These are phyloP conservation scores for Acanthosepion pharaonis DNA, from an alignment of 2,888 invertebrate species.

Conservation along the genomic window DNA sequence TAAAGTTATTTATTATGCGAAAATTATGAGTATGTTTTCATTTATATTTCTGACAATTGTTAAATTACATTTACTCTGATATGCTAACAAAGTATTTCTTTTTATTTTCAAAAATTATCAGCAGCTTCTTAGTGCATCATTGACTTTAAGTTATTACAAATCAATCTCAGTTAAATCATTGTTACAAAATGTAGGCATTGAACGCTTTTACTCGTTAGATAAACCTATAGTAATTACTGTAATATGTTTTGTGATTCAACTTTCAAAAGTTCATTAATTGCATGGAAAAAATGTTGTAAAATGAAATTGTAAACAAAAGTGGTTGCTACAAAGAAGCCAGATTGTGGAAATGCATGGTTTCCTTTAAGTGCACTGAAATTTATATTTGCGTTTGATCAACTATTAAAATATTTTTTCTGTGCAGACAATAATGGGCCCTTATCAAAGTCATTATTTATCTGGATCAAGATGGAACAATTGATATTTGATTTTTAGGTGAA, in stretches of 20 bases:
- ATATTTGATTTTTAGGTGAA: not conserved
- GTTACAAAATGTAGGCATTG: too few relatives aligned
- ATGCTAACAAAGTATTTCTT: too few relatives aligned
- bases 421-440: not conserved
- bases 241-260: not conserved
- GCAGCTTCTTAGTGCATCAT: too few relatives aligned
- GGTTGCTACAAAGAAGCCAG: not conserved
- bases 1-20: too few relatives aligned
- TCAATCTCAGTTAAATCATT: too few relatives aligned
- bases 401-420: not conserved
- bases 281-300: not conserved
- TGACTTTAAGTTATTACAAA: too few relatives aligned
- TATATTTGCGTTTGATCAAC: not conserved
- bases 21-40: too few relatives aligned
- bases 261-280: not conserved
- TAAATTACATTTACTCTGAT: too few relatives aligned
- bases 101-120: too few relatives aligned
- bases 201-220: too few relatives aligned
- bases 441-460: not conserved
- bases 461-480: not conserved
- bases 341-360: not conserved
- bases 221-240: not conserved
- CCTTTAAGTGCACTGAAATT: not conserved
- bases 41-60: too few relatives aligned
- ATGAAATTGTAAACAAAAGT: not conserved